Percentiles rank a stretch among this genome's conserved stretches.
Conservation (phyloP, 2,113 vertebrate genomes). For the Seriola rivoliana region DNA sequence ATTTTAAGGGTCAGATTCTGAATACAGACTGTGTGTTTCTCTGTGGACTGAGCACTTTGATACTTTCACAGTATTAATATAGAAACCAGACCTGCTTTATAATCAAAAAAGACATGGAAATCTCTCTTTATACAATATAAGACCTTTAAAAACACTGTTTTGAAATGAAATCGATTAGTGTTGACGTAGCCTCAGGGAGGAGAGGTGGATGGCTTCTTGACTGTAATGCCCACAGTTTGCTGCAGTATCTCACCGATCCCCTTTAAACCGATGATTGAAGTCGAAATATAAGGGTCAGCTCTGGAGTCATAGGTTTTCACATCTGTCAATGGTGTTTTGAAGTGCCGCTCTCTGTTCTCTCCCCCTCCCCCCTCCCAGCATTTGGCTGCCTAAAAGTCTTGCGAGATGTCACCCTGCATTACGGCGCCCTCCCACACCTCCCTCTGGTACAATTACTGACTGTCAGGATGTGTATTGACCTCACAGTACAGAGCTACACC, state of each 20-base stretch:
- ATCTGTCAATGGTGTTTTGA: slow-evolving; percentile 38
- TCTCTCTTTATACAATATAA: no score
- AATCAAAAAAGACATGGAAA: no score
- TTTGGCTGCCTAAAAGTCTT: slow-evolving; percentile 63
- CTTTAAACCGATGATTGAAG: slow-evolving; percentile 1
- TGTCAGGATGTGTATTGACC: slow-evolving; percentile 71
- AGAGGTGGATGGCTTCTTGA: not conserved
- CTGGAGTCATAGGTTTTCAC: slow-evolving; percentile 24
- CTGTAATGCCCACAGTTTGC: not conserved
- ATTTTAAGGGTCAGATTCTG: no score
- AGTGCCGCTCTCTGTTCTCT: not conserved
- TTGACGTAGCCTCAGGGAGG: not conserved
- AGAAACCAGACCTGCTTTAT: no score
- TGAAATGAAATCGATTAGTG: no score
- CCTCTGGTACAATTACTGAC: slow-evolving; percentile 76
- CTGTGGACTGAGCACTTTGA: no score
- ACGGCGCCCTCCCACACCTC: slow-evolving; percentile 61
- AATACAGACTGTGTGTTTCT: no score
- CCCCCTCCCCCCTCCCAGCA: slow-evolving; percentile 25
- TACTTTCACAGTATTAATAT: no score
- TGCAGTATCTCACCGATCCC: slow-evolving; percentile 10
- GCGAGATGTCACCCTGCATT: slow-evolving; percentile 72
- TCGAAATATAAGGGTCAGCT: slow-evolving; percentile 44
- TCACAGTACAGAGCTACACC: slow-evolving; percentile 51
- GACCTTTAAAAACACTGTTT: no score